phyloP scores from a whole-genome alignment of 2,797 vertebrate genomes.

The Mormyrops boulengeri region DNA sequence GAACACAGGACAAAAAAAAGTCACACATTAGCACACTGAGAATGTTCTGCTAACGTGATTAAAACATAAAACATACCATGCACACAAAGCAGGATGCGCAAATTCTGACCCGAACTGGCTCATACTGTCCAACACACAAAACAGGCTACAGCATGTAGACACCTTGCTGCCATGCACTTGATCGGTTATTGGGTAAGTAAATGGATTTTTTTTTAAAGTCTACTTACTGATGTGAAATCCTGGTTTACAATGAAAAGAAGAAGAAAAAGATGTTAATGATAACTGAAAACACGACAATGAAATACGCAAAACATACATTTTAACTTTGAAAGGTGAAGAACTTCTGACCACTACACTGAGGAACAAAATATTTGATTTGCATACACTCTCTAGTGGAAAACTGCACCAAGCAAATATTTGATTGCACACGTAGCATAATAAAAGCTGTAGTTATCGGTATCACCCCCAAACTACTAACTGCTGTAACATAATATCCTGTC shows the following conservation, averaged over 20 bases:
- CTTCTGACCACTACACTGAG: neutral
- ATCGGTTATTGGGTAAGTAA: neutral
- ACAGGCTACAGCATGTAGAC: neutral
- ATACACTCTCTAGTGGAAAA: neutral
- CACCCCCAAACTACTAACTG: neutral
- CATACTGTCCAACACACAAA: neutral
- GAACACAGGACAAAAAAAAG: constrained; percentile 11
- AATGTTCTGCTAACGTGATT: neutral
- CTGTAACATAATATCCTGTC: neutral
- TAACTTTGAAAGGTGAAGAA: neutral
- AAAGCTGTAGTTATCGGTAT: neutral
- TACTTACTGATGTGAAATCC: constrained; percentile 76
- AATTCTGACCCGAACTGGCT: neutral
- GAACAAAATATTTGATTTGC: neutral
- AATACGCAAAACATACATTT: neutral
- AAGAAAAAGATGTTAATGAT: neutral
- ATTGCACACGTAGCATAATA: neutral
- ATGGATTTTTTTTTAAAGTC: neutral
- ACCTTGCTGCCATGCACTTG: neutral
- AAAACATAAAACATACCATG: neutral
- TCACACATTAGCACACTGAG: neutral
- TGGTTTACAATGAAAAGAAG: constrained; percentile 35
- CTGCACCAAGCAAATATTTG: neutral
- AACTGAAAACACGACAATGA: neutral
- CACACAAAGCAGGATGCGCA: neutral